Conservation (phyloP, 2,888 invertebrate genomes). For the Dermolepida albohirtum region DNA sequence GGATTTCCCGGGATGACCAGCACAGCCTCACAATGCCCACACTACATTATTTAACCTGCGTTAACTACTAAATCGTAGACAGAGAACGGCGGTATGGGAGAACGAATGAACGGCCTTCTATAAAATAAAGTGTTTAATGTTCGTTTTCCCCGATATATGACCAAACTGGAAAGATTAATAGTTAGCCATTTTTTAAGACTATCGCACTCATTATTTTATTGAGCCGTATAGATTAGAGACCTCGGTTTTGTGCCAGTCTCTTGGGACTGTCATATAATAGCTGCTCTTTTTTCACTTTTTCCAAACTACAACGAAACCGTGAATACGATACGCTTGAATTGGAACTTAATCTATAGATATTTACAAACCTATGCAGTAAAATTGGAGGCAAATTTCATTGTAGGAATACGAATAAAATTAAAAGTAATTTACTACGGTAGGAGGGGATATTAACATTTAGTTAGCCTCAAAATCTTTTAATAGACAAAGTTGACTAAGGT, state of each 20-base stretch:
- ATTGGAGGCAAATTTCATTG: no score
- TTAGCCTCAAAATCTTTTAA: no score
- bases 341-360: no score
- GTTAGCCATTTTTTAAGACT: slow-evolving; percentile 41
- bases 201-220: slow-evolving; percentile 40
- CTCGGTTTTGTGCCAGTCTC: slow-evolving; percentile 27
- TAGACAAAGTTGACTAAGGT: no score
- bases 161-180: slow-evolving; percentile 42
- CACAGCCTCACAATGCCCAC: slow-evolving; percentile 61
- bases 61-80: slow-evolving; percentile 64
- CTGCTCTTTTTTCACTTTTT: not conserved
- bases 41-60: slow-evolving; percentile 65
- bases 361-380: no score
- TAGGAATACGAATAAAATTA: no score
- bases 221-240: slow-evolving; percentile 36
- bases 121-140: slow-evolving; percentile 54
- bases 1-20: slow-evolving; percentile 61
- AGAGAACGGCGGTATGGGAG: slow-evolving; percentile 52
- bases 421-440: no score
- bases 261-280: slow-evolving; percentile 14
- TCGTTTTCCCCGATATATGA: slow-evolving; percentile 44
- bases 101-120: slow-evolving; percentile 49
- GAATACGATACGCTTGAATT: no score
- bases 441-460: no score
- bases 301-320: no score